Evolutionary conservation across 2,113 vertebrate species (phyloP).

Genomic region (Vulpes vulpes): DNA sequence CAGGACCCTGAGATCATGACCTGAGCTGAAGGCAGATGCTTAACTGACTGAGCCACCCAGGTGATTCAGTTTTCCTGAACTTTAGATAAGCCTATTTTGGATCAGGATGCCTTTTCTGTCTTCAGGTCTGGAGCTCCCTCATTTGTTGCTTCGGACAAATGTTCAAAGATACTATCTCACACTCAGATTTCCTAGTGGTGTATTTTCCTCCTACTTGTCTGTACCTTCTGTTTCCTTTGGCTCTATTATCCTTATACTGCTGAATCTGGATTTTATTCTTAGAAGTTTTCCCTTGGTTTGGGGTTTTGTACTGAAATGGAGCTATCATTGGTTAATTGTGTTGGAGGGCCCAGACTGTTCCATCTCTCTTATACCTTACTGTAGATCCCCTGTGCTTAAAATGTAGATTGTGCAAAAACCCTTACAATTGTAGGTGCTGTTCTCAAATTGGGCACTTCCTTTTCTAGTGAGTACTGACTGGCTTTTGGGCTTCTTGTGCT

Average conservation of each 20-base stretch:
- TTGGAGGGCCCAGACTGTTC: not conserved
- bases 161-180: not conserved
- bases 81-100: not conserved
- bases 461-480: not conserved
- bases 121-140: not conserved
- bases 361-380: not conserved
- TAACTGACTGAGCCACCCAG: not conserved
- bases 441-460: not conserved
- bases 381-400: not conserved
- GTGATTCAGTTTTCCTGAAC: not conserved
- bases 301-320: not conserved
- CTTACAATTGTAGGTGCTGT: not conserved
- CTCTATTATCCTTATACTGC: not conserved
- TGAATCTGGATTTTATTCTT: not conserved
- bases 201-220: not conserved
- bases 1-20: not conserved
- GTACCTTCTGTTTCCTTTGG: not conserved
- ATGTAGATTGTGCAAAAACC: not conserved
- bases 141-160: not conserved
- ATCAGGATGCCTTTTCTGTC: not conserved
- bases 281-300: not conserved
- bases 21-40: not conserved
- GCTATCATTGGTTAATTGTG: not conserved
- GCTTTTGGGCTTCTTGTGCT: not conserved
- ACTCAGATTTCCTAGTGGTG: not conserved